Conservation (phyloP, 2,113 vertebrate genomes). For the Zosterops pallidus region DNA sequence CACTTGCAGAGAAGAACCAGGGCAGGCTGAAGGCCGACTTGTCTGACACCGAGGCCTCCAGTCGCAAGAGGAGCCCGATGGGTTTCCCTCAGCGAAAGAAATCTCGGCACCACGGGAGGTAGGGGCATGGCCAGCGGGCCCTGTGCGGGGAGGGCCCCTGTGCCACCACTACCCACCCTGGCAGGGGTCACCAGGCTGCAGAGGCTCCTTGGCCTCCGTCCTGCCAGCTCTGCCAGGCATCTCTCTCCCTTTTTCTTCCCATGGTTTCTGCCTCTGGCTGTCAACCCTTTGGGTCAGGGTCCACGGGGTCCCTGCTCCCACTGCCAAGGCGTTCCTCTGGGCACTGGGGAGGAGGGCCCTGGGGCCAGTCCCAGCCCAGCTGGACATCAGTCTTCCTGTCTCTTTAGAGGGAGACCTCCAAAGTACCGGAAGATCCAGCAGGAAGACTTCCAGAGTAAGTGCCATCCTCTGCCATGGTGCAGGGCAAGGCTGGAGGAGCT, state of each 20-base stretch:
- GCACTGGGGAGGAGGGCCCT: background rate
- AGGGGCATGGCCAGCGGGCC: background rate
- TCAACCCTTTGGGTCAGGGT: background rate
- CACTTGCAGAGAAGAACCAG: constrained; percentile 95
- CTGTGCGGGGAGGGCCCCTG: background rate
- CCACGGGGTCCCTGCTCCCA: background rate
- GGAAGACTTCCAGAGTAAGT: constrained; percentile 91
- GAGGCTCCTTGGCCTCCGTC: background rate
- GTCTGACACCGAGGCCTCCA: constrained; percentile 83
- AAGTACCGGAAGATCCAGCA: constrained; percentile 94
- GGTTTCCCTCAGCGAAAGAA: constrained; percentile 91
- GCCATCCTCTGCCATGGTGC: background rate
- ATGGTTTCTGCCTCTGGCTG: background rate
- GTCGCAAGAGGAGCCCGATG: constrained; percentile 85
- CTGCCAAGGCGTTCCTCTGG: background rate
- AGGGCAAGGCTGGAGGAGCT: background rate
- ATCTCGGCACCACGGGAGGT: constrained; percentile 93
- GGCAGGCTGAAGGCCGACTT: constrained; percentile 88
- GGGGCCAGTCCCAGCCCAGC: background rate
- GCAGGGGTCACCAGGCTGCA: background rate
- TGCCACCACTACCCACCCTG: background rate
- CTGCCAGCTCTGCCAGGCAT: background rate
- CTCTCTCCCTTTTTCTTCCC: background rate
- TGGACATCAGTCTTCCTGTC: constrained; percentile 46
- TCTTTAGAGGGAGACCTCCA: constrained; percentile 90